These are phyloP conservation scores for Nephrocerus scutellatus DNA, from an alignment of 2,888 invertebrate species.

Conservation along the genomic window DNA sequence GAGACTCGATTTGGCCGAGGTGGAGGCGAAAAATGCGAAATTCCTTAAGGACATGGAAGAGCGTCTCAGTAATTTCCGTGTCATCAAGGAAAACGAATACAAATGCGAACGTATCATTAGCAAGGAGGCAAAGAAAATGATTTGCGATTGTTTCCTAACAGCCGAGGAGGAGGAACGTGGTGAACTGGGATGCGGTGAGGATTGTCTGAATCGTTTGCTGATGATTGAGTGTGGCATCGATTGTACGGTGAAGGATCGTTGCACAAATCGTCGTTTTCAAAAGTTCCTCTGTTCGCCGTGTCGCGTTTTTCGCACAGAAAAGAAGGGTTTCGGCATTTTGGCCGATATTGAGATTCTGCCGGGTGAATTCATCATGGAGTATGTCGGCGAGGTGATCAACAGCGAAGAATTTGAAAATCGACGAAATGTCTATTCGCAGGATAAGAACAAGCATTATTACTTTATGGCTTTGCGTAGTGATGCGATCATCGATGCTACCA, in stretches of 20 bases:
- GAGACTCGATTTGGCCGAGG: constrained; percentile 35
- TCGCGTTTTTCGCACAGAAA: constrained; percentile 83
- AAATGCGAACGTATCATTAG: constrained; percentile 75
- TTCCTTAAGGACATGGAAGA: constrained; percentile 47
- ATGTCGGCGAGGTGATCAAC: constrained; percentile 94
- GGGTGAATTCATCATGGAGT: constrained; percentile 95
- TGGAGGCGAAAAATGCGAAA: constrained; percentile 40
- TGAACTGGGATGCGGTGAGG: constrained; percentile 85
- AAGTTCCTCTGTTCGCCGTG: constrained; percentile 76
- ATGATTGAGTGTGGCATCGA: constrained; percentile 95
- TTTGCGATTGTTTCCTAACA: constrained; percentile 89
- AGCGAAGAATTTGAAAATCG: constrained; percentile 82
- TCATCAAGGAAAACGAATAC: constrained; percentile 80
- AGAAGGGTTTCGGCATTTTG: constrained; percentile 91
- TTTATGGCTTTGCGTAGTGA: constrained; percentile 95
- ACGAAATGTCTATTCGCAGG: constrained; percentile 80
- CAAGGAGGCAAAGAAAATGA: constrained; percentile 88
- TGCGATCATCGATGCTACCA: constrained; percentile 92
- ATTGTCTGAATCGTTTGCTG: constrained; percentile 92
- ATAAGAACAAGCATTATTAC: constrained; percentile 89
- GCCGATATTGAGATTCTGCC: constrained; percentile 37
- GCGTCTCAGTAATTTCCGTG: constrained; percentile 65
- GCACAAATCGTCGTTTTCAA: constrained; percentile 93
- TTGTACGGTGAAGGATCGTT: constrained; percentile 82
- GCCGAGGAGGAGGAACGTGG: constrained; percentile 80